A percentile compares a stretch with the other conserved stretches of the same genome.
These are phyloP conservation scores for Ictalurus punctatus DNA, from an alignment of 2,113 vertebrate genomes.

Conservation along the genomic window DNA sequence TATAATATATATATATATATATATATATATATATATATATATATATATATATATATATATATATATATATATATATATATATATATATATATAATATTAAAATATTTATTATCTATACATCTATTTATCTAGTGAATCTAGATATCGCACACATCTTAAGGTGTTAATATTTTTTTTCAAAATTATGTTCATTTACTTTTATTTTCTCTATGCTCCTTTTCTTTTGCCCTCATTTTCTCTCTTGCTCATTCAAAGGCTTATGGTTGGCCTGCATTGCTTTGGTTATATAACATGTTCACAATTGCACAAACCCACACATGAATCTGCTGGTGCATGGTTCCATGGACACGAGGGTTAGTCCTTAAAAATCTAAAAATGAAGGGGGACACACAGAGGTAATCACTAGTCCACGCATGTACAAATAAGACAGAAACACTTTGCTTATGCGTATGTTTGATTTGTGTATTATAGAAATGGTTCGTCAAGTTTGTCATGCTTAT, in stretches of 20 bases:
- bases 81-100: too few relatives aligned
- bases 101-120: too few relatives aligned
- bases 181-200: not conserved
- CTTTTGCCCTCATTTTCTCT: slow-evolving; percentile 4
- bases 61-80: too few relatives aligned
- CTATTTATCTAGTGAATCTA: too few relatives aligned
- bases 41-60: too few relatives aligned
- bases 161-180: not conserved
- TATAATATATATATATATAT: too few relatives aligned
- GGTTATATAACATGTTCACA: slow-evolving; percentile 36
- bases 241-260: slow-evolving; percentile 1
- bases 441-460: not conserved
- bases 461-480: slow-evolving; percentile 33
- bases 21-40: too few relatives aligned
- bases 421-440: not conserved
- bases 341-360: slow-evolving; percentile 5
- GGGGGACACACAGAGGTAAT: not conserved
- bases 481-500: slow-evolving; percentile 19
- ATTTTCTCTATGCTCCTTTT: not conserved
- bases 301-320: slow-evolving; percentile 24
- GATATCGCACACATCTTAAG: not conserved
- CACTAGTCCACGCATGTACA: not conserved
- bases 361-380: not conserved
- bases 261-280: not conserved
- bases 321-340: not conserved